Evolutionary conservation across 2,797 vertebrate genomes (phyloP).

Genomic region (Lutjanus argentimaculatus): DNA sequence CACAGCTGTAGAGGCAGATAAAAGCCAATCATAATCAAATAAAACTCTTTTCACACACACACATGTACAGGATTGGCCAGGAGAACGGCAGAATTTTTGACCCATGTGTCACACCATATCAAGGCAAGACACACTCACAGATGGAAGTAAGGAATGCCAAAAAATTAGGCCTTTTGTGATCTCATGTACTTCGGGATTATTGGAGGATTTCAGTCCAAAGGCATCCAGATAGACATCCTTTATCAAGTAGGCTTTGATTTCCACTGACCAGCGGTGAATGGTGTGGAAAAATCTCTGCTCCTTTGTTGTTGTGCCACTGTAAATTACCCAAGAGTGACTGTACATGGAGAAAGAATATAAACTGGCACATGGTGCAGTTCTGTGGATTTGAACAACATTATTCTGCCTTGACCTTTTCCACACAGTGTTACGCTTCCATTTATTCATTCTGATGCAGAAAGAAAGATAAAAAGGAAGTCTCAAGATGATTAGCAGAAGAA

Average conservation of each 20-base stretch:
- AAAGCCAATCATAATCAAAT: slow-evolving; percentile 73
- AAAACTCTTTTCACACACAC: slow-evolving; percentile 35
- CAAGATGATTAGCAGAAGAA: slow-evolving; percentile 1
- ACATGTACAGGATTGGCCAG: slow-evolving; percentile 25
- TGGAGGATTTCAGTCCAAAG: slow-evolving; percentile 42
- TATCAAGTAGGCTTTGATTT: slow-evolving; percentile 49
- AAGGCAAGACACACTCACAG: slow-evolving; percentile 50
- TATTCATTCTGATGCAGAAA: slow-evolving; percentile 6
- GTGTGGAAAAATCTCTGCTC: slow-evolving; percentile 7
- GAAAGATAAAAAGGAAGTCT: neutral
- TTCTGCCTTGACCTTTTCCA: slow-evolving; percentile 23
- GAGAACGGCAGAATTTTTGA: slow-evolving; percentile 41
- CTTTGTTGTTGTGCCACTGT: slow-evolving; percentile 36
- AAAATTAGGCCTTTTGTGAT: slow-evolving; percentile 50
- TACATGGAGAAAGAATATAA: slow-evolving; percentile 14
- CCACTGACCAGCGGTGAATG: slow-evolving; percentile 25
- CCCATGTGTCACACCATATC: slow-evolving; percentile 49
- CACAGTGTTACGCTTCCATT: neutral
- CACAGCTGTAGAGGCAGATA: slow-evolving; percentile 73
- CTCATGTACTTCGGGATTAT: slow-evolving; percentile 55
- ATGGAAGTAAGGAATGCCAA: slow-evolving; percentile 58
- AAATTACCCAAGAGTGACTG: slow-evolving; percentile 16
- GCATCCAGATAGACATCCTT: slow-evolving; percentile 43
- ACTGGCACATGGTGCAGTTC: slow-evolving; percentile 15
- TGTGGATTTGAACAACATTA: slow-evolving; percentile 17